Base-by-base conservation (phyloP, 2,113 vertebrate species). In the Scophthalmus maximus region DNA sequence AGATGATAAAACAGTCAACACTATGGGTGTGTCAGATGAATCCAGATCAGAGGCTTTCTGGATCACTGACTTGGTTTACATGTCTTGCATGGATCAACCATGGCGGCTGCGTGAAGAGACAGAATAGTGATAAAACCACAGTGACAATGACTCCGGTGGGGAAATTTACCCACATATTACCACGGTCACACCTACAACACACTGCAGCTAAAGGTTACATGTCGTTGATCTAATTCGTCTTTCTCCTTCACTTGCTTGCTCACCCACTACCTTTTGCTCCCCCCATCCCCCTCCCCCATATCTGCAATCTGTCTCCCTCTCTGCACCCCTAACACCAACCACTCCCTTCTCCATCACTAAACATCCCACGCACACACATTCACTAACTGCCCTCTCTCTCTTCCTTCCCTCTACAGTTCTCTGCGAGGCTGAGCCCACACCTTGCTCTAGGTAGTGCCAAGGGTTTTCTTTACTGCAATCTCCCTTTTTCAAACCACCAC, bases 261-360 rank as follows among this genome's bases (percentile, higher is more conserved):
- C 26, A 44, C 70, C 30, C 72, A 27, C 79, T 60, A 81, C 77
- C 85, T 79, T 75, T 38, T 44, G 12, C 67, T 58, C 51, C 29
- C 34, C 44, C 59, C n/a, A n/a, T n/a, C n/a, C 74, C 78, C 40
- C 22, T 27, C 83, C 85, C 65, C 81, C 47, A 70, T 47, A 83
- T 77, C 84, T 79, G 85, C 88, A 84, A 82, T 76, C 68, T n/a
- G 20, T 85, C 76, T 81, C 61, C 40, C 71, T 65, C 68, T 68
- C 69, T 85, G 70, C 87, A 83, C 75, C 73, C 76, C 84, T 62
- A 55, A 67, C 74, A 70, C 68, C 83, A 68, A 77, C 88, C 87
- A 85, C 88, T 82, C 89, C 91, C 85, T 83, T 62, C 44, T 79
- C 42, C 47, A 82, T 56, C 75, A 63, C 49, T 47, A 65, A 65